These are phyloP conservation scores for Cryptomyrus ogoouensis DNA, from an alignment of 2,113 vertebrate species.

Conservation along the genomic window DNA sequence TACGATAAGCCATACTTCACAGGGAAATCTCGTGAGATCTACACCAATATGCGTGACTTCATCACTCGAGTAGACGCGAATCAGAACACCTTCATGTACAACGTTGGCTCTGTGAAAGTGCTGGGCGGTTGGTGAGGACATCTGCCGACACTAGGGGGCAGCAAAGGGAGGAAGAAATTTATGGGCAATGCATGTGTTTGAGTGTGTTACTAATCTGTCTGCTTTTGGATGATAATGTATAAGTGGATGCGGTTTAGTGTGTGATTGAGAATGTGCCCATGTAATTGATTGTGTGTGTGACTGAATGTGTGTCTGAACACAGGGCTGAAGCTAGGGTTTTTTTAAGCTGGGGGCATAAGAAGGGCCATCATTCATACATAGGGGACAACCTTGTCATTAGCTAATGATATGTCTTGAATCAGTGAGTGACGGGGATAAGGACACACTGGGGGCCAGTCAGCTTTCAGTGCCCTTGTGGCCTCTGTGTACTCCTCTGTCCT, in stretches of 20 bases:
- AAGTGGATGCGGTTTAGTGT: not conserved
- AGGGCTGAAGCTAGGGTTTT: not conserved
- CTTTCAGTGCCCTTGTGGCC: not conserved
- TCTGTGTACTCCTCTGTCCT: not conserved
- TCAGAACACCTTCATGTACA: constrained; percentile 57
- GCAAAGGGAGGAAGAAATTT: not conserved
- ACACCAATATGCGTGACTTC: constrained; percentile 68
- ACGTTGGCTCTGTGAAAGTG: constrained; percentile 72
- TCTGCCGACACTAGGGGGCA: not conserved
- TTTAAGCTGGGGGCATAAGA: not conserved
- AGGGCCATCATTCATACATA: not conserved
- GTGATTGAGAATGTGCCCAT: not conserved
- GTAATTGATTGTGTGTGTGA: not conserved
- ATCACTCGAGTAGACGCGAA: constrained; percentile 53
- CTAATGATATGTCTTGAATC: not conserved
- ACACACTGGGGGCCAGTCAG: not conserved
- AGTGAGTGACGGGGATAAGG: not conserved
- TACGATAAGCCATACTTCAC: constrained; percentile 73
- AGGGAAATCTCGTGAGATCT: constrained; percentile 73
- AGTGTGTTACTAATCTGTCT: not conserved
- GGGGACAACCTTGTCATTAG: not conserved
- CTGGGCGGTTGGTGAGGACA: constrained; percentile 81
- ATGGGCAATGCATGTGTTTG: not conserved
- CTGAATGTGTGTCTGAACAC: not conserved
- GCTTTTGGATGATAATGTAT: not conserved